A percentile compares a stretch with the other conserved stretches of the same genome.
These are phyloP conservation scores for Pelobates fuscus DNA, from an alignment of 2,113 vertebrate species.

Conservation along the genomic window DNA sequence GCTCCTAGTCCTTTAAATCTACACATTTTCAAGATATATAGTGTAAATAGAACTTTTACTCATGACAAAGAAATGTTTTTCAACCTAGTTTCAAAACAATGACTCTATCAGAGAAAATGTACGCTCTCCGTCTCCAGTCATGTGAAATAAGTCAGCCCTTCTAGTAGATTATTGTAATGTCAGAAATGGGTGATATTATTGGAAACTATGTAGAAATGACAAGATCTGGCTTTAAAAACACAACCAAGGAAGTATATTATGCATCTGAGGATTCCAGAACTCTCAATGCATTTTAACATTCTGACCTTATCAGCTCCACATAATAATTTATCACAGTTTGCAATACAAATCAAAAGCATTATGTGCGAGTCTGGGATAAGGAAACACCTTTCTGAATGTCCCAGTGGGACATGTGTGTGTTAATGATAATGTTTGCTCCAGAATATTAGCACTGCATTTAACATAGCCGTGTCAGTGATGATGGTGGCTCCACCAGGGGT, in stretches of 20 bases:
- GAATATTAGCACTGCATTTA: not conserved
- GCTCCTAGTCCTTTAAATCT: too few relatives aligned
- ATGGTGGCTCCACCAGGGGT: too few relatives aligned
- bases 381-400: slow-evolving; percentile 9
- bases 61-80: not conserved
- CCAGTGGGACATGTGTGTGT: not conserved
- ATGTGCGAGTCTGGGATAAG: not conserved
- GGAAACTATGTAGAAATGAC: not conserved
- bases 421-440: not conserved
- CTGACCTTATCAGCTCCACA: slow-evolving; percentile 8
- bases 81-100: not conserved
- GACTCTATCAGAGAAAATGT: not conserved
- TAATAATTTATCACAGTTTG: slow-evolving; percentile 29
- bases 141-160: slow-evolving; percentile 4
- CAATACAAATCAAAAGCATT: not conserved
- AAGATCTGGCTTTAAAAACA: not conserved
- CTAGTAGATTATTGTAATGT: not conserved
- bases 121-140: not conserved
- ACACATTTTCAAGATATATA: too few relatives aligned
- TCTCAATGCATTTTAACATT: slow-evolving; percentile 7
- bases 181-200: not conserved
- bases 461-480: too few relatives aligned
- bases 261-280: not conserved
- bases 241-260: not conserved
- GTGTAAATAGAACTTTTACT: too few relatives aligned